phyloP scores from a whole-genome alignment of 2,888 invertebrate species.

The Thecocarcelia acutangulata region DNA sequence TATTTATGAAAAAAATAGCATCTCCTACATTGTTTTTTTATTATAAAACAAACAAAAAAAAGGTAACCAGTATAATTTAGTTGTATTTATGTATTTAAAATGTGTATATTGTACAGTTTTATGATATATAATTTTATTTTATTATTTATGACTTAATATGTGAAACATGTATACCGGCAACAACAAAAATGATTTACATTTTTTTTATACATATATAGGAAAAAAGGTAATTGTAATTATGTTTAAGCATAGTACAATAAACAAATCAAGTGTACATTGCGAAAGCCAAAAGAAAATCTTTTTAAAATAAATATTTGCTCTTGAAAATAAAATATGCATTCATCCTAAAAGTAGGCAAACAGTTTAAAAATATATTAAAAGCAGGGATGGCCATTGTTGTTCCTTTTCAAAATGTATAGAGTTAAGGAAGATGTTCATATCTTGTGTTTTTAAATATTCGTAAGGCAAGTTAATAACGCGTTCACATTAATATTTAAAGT shows the following conservation, averaged over 20 bases:
- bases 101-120: constrained; percentile 36
- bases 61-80: constrained; percentile 36
- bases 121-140: constrained; percentile 55
- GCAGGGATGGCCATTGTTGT: background rate
- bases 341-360: background rate
- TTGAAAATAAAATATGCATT: background rate
- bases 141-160: constrained; percentile 60
- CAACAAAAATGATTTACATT: constrained; percentile 20
- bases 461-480: too few species aligned
- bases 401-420: too few species aligned
- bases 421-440: too few species aligned
- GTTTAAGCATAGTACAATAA: constrained; percentile 35
- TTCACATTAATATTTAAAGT: too few species aligned
- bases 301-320: constrained; percentile 20
- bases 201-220: constrained; percentile 11
- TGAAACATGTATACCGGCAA: constrained; percentile 38
- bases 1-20: background rate
- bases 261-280: constrained; percentile 45
- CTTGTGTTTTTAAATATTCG: too few species aligned
- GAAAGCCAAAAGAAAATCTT: constrained; percentile 51
- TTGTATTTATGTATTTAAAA: constrained; percentile 32
- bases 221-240: constrained; percentile 54
- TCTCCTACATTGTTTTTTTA: too few species aligned
- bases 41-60: background rate
- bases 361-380: background rate